phyloP scores from a whole-genome alignment of 2,797 vertebrate species.

The Apogon talboti region DNA sequence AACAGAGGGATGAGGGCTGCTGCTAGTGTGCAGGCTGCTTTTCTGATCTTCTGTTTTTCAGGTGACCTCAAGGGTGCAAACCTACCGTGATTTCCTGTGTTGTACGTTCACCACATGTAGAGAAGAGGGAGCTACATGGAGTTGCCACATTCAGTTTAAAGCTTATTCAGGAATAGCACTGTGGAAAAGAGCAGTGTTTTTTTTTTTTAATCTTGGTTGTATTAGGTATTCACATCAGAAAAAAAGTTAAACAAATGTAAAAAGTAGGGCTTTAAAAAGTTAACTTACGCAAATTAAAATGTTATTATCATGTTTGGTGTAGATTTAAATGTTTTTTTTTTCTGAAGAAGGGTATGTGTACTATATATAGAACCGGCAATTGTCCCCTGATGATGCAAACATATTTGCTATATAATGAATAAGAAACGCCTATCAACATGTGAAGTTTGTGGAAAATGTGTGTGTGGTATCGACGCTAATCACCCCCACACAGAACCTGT shows the following conservation, averaged over 20 bases:
- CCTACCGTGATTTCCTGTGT: constrained; percentile 75
- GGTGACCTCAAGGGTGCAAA: constrained; percentile 84
- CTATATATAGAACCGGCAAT: no score
- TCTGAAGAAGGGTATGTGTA: not conserved
- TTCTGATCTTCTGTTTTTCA: constrained; percentile 84
- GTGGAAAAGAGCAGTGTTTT: constrained; percentile 9
- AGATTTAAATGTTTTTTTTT: not conserved
- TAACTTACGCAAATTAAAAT: not conserved
- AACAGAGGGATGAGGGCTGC: constrained; percentile 57
- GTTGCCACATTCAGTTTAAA: constrained; percentile 15
- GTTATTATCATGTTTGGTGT: no score
- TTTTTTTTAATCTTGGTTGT: constrained; percentile 8
- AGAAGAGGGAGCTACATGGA: constrained; percentile 32
- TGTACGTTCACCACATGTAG: constrained; percentile 42
- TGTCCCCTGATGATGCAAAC: no score
- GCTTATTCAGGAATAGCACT: constrained; percentile 28
- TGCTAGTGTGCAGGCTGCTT: constrained; percentile 76
- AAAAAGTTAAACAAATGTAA: constrained; percentile 18
- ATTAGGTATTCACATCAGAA: constrained; percentile 27
- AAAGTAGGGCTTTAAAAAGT: constrained; percentile 23
- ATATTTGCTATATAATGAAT: no score
- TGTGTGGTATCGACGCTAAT: not conserved
- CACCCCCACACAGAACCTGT: not conserved
- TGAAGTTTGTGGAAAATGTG: not conserved
- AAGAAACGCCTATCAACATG: no score